Evolutionary conservation across 1,140 invertebrate species (phyloP).

Genomic region (Tachypleus tridentatus): DNA sequence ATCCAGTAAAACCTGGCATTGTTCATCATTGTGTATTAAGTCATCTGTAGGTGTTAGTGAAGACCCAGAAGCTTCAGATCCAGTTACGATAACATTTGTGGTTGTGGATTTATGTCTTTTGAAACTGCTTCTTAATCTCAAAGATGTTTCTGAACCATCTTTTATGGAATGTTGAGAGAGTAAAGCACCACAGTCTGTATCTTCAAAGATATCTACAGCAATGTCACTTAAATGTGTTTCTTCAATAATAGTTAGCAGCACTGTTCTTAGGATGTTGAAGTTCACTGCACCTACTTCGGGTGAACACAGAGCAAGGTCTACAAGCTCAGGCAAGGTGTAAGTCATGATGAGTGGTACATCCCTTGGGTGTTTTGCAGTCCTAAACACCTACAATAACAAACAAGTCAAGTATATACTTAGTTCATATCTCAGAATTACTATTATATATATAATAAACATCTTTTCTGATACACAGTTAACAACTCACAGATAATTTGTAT

Average conservation of each 20-base stretch:
- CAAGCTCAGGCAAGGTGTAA: conserved; percentile 9
- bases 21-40: neutral
- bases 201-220: neutral
- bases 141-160: neutral
- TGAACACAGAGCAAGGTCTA: conserved; percentile 9
- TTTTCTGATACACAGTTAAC: too few species aligned
- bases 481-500: too few species aligned
- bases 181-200: neutral
- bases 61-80: too few species aligned
- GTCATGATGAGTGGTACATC: neutral
- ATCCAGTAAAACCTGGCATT: neutral
- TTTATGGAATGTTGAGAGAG: neutral
- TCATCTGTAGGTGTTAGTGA: too few species aligned
- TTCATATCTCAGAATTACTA: too few species aligned
- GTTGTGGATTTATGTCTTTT: neutral
- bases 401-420: too few species aligned
- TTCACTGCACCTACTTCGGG: conserved; percentile 14
- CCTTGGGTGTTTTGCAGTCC: conserved; percentile 3
- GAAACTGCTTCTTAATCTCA: neutral
- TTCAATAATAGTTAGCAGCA: conserved; percentile 4
- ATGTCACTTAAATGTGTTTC: neutral
- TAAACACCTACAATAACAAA: too few species aligned
- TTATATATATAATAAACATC: too few species aligned
- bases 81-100: neutral
- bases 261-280: conserved; percentile 13